Base-by-base conservation (phyloP, 2,797 vertebrate species). In the Pseudocheirus occidentalis region DNA sequence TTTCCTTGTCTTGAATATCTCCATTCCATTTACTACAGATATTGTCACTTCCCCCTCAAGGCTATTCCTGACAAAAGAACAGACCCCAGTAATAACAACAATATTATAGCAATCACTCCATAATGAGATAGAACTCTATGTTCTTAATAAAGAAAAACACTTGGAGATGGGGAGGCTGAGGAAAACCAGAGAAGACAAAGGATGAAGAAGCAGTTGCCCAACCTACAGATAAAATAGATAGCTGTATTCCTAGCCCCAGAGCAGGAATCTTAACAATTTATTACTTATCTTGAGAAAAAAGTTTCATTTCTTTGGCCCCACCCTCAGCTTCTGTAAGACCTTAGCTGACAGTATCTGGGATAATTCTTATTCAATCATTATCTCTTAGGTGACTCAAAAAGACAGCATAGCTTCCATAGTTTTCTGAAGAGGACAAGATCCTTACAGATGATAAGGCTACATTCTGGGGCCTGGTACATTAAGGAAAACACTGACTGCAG, bases 51-150 rank as follows among this genome's bases (percentile, higher is more conserved):
- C 24, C 7, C 73, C 40, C 7, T 46, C 10, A 50, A 46, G 40
- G 40, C n/a, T 50, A 50, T 87, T 50, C 73, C 73, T 24, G 73
- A 87, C 73, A 50, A 87, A 87, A 50, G 3, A 87, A 40, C 14
- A 46, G 40, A 24, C 9, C 18, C 14, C 73, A 10, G 40, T 18
- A 81, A 46, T 46, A 81, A 46, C 21, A 81, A 40, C n/a, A 46
- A 95, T 97, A 90, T 34, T 3, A 95, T 90, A 92, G 95, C 92
- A 95, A 91, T 93, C 90, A 93, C 11, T 62, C 52, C 16, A n/a
- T 24, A 93, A 31, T 34, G 29, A 31, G 59, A 34, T 62, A 40
- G 57, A 53, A 96, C 66, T 12, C 34, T 40, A 56, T 93, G 29
- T 54, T 31, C 31, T 95, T 52, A 54, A 34, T 93, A 90, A 73